Percentiles rank a stretch among this genome's conserved stretches.
Evolutionary conservation across 2,888 invertebrate species (phyloP).

Genomic region (Mamestra brassicae): DNA sequence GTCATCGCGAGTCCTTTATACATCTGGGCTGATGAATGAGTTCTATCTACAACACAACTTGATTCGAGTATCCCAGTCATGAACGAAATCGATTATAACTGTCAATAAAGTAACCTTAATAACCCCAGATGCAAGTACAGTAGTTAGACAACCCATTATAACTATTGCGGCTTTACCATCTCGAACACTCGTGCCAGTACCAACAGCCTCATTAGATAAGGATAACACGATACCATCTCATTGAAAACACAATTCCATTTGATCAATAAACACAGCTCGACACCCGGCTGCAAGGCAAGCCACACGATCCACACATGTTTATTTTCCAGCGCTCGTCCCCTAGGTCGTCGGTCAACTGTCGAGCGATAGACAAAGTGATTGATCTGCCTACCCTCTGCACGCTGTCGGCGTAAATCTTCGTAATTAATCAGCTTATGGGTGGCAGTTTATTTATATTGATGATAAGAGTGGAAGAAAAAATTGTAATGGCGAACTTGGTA

Average conservation of each 20-base stretch:
- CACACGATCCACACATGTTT: constrained; percentile 42
- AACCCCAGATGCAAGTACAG: background rate
- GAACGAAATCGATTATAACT: background rate
- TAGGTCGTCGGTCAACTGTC: constrained; percentile 63
- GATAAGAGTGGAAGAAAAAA: constrained; percentile 39
- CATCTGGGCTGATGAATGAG: constrained; percentile 4
- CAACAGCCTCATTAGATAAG: constrained; percentile 27
- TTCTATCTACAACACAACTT: background rate
- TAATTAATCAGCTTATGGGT: constrained; percentile 62
- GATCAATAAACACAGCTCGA: constrained; percentile 29
- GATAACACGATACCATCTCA: constrained; percentile 21
- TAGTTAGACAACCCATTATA: background rate
- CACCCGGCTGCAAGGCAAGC: constrained; percentile 32
- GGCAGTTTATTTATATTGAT: constrained; percentile 50
- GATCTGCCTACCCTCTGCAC: constrained; percentile 63
- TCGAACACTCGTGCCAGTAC: background rate
- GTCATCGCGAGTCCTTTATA: constrained; percentile 23
- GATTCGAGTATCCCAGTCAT: background rate
- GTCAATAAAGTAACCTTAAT: background rate
- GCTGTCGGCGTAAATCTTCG: constrained; percentile 57
- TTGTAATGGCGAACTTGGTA: constrained; percentile 17
- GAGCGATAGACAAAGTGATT: constrained; percentile 71
- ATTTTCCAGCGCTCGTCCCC: constrained; percentile 49
- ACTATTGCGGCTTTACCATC: background rate
- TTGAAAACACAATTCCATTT: constrained; percentile 35